phyloP scores from a whole-genome alignment of 2,888 invertebrate species.

The Protophormia terraenovae region DNA sequence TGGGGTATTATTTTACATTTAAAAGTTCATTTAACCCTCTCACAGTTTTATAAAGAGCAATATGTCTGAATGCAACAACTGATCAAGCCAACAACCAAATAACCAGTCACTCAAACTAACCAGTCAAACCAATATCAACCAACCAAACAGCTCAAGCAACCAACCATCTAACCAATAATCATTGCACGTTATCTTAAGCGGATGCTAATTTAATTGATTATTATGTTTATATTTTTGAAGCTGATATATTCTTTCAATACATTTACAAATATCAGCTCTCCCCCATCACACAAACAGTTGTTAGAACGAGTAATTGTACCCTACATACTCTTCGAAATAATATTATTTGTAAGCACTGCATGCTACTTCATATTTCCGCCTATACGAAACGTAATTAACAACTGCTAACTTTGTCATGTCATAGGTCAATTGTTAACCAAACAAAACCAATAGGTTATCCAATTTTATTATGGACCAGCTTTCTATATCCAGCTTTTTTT shows the following conservation, averaged over 20 bases:
- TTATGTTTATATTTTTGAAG: constrained; percentile 55
- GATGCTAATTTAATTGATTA: constrained; percentile 69
- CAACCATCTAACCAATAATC: constrained; percentile 63
- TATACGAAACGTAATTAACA: no score
- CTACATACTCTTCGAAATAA: no score
- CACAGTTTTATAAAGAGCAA: not conserved
- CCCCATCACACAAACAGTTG: not conserved
- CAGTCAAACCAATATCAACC: not conserved
- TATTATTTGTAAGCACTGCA: no score
- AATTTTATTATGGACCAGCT: no score
- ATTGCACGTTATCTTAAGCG: constrained; percentile 66
- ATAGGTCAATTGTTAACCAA: no score
- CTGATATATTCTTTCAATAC: constrained; percentile 23
- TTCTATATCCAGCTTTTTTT: no score
- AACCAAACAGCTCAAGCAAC: constrained; percentile 28
- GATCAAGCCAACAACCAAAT: not conserved
- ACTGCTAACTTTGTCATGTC: no score
- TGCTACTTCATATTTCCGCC: no score
- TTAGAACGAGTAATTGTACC: not conserved
- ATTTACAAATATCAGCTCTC: not conserved
- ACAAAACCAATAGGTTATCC: no score
- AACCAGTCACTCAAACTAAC: not conserved
- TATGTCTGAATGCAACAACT: not conserved
- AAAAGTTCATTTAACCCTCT: not conserved
- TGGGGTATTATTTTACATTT: no score